Base-by-base conservation (phyloP, 2,888 invertebrate genomes). In the Ceraclea dissimilis region DNA sequence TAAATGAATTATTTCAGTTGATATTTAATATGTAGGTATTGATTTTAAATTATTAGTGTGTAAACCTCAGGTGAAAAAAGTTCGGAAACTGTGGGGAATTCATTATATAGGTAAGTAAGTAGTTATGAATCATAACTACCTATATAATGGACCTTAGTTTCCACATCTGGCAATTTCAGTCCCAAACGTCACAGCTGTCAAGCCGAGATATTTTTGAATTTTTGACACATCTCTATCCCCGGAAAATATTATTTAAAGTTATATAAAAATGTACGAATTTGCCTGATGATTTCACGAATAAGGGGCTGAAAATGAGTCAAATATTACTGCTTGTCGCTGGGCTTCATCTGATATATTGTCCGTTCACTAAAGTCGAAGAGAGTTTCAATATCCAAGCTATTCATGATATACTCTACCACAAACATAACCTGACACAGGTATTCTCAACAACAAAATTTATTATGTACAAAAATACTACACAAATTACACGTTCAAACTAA, bases 351-450 rank as follows among this genome's bases (percentile, higher is more conserved):
- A 71, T 93, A 61, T 80, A 90, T 65, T 94, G 95, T 68, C 98
- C 98, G 52, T 97, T 88, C 70, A 97, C 96, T 2, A 98, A 99
- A 85, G 99, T 99, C 51, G 99, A 99, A 75, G 99, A 99, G 78
- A 98, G 97, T 74, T 99, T 99, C 72, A 98, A 97, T 76, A 79
- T 97, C 57, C 99, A 99, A 78, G 98, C 99, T 19, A 89, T 90
- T 71, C 99, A 99, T 75, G 99, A 99, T 75, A 82, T 99, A 67
- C 77, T 99, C 49, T 95, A 92, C 74, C 86, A 93, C 71, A 82
- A 88, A 64, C 79, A 81, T 72, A 90, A 93, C 79, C 79, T 94
- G 64, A 79, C 86, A 56, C 79, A 90, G 86, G 95, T 94, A 81
- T 70, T 46, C 20, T 46, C 5, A 26, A 26, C 26, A 6, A 26